A percentile compares a stretch with the other conserved stretches of the same genome.
These are phyloP conservation scores for Agrypnia vestita DNA, from an alignment of 1,140 invertebrate genomes.

Conservation along the genomic window DNA sequence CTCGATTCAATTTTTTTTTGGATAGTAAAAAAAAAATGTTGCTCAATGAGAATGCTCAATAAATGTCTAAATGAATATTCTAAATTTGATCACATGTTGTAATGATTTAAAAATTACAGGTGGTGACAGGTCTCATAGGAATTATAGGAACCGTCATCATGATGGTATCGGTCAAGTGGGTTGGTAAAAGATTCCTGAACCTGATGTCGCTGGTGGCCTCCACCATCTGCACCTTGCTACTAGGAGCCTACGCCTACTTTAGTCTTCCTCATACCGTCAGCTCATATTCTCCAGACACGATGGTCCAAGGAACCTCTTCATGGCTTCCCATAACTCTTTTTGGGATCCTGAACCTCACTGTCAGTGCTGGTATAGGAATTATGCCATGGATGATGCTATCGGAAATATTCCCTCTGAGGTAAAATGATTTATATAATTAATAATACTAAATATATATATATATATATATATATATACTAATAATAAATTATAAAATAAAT, in stretches of 20 bases:
- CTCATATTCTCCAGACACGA: conserved; percentile 9
- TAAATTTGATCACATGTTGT: conserved; percentile 2
- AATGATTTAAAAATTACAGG: conserved; percentile 60
- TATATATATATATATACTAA: no score
- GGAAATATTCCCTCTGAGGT: conserved; percentile 67
- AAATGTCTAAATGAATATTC: no score
- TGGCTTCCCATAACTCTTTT: conserved; percentile 60
- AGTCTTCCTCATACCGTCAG: conserved; percentile 45
- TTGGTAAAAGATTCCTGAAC: conserved; percentile 67
- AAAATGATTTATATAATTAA: no score
- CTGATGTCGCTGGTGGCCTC: conserved; percentile 64
- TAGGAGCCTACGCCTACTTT: conserved; percentile 57
- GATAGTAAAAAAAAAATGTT: no score
- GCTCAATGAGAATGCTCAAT: no score
- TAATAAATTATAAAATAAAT: no score
- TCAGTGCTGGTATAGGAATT: conserved; percentile 49
- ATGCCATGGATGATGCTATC: conserved; percentile 73
- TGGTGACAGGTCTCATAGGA: conserved; percentile 67
- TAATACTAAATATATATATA: no score
- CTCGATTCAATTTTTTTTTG: no score
- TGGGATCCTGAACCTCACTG: conserved; percentile 50
- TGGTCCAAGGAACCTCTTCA: not conserved
- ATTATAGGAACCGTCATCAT: conserved; percentile 63
- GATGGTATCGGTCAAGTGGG: conserved; percentile 73
- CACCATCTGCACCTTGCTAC: conserved; percentile 57